phyloP scores from a whole-genome alignment of 2,113 vertebrate species.

The Gallinago undulata region DNA sequence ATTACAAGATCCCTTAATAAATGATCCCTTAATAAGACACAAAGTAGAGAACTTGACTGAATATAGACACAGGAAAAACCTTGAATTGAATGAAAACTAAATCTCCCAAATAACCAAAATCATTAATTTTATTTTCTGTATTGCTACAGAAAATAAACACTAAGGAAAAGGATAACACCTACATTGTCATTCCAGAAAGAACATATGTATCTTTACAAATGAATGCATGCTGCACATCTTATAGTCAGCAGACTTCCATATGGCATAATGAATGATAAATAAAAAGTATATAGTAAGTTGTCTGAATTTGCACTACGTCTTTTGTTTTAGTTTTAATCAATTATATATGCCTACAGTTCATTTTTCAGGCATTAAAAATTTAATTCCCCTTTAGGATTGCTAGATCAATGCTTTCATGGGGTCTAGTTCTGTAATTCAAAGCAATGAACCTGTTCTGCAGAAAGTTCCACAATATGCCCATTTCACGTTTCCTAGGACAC shows the following conservation, averaged over 20 bases:
- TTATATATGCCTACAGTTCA: not conserved
- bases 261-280: not conserved
- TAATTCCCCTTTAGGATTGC: conserved; percentile 1
- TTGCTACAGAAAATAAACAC: not conserved
- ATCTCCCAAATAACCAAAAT: not conserved
- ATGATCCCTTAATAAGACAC: not conserved
- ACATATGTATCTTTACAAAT: not conserved
- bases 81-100: not conserved
- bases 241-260: not conserved
- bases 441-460: not conserved
- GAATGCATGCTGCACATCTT: not conserved
- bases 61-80: not conserved
- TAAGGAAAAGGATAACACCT: not conserved
- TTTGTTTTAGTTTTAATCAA: not conserved
- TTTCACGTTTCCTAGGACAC: not conserved
- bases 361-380: conserved; percentile 44
- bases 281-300: not conserved
- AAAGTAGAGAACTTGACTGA: not conserved
- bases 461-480: not conserved
- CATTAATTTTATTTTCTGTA: not conserved
- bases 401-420: not conserved
- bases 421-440: not conserved
- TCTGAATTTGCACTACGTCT: not conserved
- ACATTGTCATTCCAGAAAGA: not conserved
- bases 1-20: not conserved